Conservation (phyloP, 2,888 invertebrate genomes). For the Chymomyza caudatula region DNA sequence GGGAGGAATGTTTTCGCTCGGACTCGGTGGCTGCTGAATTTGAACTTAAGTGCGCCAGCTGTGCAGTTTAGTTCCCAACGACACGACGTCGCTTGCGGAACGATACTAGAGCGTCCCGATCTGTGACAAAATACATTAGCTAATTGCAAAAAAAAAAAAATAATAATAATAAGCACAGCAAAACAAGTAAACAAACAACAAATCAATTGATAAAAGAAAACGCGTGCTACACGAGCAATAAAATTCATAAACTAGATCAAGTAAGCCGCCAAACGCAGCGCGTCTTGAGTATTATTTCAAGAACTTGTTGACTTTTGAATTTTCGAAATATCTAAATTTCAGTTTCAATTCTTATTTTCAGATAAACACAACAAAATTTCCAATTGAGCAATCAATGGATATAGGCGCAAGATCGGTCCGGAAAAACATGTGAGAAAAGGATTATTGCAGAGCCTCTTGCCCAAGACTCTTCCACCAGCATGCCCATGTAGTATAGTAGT, state of each 20-base stretch:
- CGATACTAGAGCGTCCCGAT: slow-evolving; percentile 30
- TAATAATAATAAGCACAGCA: too few relatives aligned
- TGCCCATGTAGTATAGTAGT: neutral
- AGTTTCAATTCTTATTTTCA: neutral
- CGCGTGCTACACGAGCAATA: slow-evolving; percentile 1
- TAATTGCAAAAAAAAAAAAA: slow-evolving; percentile 18
- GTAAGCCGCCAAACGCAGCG: slow-evolving; percentile 26
- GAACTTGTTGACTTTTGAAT: slow-evolving; percentile 6
- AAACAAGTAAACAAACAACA: neutral
- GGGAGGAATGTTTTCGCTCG: slow-evolving; percentile 44
- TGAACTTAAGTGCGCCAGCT: slow-evolving; percentile 39
- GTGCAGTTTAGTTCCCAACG: slow-evolving; percentile 55
- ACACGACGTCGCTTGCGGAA: slow-evolving; percentile 48
- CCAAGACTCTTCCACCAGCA: neutral
- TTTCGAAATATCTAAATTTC: slow-evolving; percentile 3
- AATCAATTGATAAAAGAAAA: slow-evolving; percentile 16
- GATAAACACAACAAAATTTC: neutral
- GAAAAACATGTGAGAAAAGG: neutral
- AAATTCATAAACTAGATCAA: slow-evolving; percentile 17
- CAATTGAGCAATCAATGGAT: neutral
- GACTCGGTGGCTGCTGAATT: slow-evolving; percentile 32
- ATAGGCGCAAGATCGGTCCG: neutral
- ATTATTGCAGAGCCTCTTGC: neutral
- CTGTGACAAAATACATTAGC: neutral
- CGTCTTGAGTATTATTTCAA: slow-evolving; percentile 12